These are phyloP conservation scores for Sebastolobus alascanus DNA, from an alignment of 2,797 vertebrate genomes.

Conservation along the genomic window DNA sequence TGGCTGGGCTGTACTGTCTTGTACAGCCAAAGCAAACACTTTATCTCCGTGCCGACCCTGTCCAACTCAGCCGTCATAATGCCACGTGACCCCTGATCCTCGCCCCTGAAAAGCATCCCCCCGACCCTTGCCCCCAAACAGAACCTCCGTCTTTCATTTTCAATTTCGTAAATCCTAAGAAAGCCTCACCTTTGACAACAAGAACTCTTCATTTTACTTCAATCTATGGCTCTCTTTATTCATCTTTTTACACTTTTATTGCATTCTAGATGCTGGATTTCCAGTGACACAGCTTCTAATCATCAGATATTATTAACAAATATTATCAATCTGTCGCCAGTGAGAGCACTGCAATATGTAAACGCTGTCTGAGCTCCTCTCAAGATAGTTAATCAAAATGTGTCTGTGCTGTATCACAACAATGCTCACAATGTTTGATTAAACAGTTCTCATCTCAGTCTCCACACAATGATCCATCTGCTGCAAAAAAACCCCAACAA, in stretches of 20 bases:
- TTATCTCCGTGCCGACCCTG: constrained; percentile 37
- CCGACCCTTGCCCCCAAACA: neutral
- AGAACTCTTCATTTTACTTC: neutral
- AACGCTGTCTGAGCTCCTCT: neutral
- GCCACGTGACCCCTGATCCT: constrained; percentile 37
- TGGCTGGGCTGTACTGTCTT: constrained; percentile 17
- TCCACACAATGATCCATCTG: constrained; percentile 6
- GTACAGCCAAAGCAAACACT: constrained; percentile 23
- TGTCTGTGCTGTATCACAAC: constrained; percentile 3
- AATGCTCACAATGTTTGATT: constrained; percentile 4
- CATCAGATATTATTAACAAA: neutral
- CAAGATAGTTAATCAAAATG: neutral
- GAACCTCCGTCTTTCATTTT: constrained; percentile 29
- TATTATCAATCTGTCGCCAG: neutral
- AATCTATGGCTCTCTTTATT: neutral
- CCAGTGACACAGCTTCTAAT: neutral
- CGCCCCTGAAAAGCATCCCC: constrained; percentile 27
- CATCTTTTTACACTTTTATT: neutral
- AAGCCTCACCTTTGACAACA: neutral
- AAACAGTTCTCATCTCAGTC: constrained; percentile 4
- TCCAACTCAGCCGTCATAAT: constrained; percentile 12
- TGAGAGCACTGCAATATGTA: neutral
- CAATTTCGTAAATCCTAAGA: constrained; percentile 7
- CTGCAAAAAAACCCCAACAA: neutral
- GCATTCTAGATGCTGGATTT: neutral